Percentiles rank a stretch among this genome's conserved stretches.
phyloP scores from a whole-genome alignment of 2,888 invertebrate species.

The Dermolepida albohirtum region DNA sequence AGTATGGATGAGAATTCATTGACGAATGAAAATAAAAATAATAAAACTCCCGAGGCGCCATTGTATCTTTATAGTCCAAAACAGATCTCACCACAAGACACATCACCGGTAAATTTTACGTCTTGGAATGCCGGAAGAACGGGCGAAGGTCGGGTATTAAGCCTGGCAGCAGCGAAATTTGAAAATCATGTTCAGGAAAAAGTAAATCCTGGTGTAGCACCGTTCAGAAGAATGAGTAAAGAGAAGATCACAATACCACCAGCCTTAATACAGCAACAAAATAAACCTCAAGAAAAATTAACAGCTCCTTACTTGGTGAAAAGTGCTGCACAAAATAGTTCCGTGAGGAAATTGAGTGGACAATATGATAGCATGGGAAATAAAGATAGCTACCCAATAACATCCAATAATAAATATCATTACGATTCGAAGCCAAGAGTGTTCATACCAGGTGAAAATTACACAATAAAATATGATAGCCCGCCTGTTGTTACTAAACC shows the following conservation, averaged over 20 bases:
- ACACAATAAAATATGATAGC: conserved; percentile 29
- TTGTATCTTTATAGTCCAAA: conserved; percentile 63
- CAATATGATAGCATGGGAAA: conserved; percentile 57
- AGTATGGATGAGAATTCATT: conserved; percentile 65
- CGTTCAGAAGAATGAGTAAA: conserved; percentile 31
- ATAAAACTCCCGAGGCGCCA: conserved; percentile 57
- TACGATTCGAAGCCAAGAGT: conserved; percentile 4
- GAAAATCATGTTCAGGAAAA: conserved; percentile 58
- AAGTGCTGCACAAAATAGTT: conserved; percentile 52
- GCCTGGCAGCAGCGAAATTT: conserved; percentile 70
- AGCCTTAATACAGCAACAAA: conserved; percentile 44
- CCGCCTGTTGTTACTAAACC: not conserved
- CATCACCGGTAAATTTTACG: conserved; percentile 52
- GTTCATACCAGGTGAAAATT: conserved; percentile 39
- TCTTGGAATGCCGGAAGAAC: conserved; percentile 67
- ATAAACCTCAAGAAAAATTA: conserved; percentile 52
- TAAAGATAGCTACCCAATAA: not conserved
- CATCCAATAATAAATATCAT: no score
- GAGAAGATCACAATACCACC: conserved; percentile 47
- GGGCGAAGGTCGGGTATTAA: conserved; percentile 67
- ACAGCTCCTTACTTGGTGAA: conserved; percentile 57
- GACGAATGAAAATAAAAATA: not conserved
- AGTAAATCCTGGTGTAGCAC: not conserved
- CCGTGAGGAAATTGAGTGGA: conserved; percentile 62
- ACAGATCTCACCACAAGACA: conserved; percentile 51